phyloP scores from a whole-genome alignment of 2,888 invertebrate species.

The Griposia aprilina region DNA sequence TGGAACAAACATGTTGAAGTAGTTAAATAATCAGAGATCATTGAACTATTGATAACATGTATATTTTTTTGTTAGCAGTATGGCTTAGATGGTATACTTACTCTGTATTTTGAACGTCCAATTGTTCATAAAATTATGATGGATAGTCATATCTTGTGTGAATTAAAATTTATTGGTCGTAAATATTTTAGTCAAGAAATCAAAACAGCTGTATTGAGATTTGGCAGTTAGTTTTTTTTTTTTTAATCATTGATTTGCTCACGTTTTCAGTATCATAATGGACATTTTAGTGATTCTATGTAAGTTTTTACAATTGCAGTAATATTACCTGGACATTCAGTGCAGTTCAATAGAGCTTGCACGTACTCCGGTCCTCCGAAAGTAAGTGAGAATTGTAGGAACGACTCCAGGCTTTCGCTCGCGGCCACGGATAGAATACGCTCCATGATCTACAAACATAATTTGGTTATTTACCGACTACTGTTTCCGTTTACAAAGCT shows the following conservation, averaged over 20 bases:
- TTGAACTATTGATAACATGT: background rate
- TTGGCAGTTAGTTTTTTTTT: no score
- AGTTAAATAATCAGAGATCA: no score
- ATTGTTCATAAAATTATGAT: background rate
- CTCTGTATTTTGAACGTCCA: background rate
- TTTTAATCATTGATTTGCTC: no score
- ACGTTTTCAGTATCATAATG: no score
- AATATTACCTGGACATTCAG: conserved; percentile 92
- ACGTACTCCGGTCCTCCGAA: conserved; percentile 98
- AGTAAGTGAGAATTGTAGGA: conserved; percentile 96
- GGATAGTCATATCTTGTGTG: background rate
- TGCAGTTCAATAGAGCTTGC: conserved; percentile 95
- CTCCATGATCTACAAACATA: conserved; percentile 95
- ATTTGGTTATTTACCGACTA: background rate
- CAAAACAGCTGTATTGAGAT: background rate
- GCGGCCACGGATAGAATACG: conserved; percentile 97
- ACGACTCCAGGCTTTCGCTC: conserved; percentile 95
- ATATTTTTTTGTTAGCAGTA: background rate
- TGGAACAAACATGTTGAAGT: background rate
- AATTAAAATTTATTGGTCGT: background rate
- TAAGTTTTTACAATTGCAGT: background rate
- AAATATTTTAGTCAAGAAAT: background rate
- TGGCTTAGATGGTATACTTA: background rate
- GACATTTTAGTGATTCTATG: background rate
- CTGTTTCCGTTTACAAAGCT: background rate